Evolutionary conservation across 2,113 vertebrate genomes (phyloP).

Genomic region (Sinocyclocheilus anophthalmus): DNA sequence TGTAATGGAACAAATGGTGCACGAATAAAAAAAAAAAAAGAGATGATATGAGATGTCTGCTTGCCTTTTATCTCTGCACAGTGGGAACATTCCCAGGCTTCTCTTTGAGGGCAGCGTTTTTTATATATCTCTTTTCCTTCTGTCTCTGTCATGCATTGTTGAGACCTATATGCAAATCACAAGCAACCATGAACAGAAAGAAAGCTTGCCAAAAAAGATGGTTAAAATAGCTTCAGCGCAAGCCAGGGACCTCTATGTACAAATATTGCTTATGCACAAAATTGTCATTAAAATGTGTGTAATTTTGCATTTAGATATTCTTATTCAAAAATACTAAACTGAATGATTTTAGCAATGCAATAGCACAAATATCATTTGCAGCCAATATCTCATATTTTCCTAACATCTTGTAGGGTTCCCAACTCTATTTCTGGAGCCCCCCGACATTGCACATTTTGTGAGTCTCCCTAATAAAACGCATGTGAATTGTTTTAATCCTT

Average conservation of each 20-base stretch:
- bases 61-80: slow-evolving; percentile 54
- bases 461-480: not conserved
- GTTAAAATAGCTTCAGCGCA: slow-evolving; percentile 13
- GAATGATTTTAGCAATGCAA: too few relatives aligned
- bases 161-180: not conserved
- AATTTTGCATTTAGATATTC: too few relatives aligned
- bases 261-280: not conserved
- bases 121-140: not conserved
- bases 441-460: not conserved
- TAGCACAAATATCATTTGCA: too few relatives aligned
- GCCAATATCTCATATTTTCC: too few relatives aligned
- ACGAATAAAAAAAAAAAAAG: slow-evolving; percentile 43
- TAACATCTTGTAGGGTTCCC: too few relatives aligned
- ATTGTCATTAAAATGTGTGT: not conserved
- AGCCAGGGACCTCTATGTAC: not conserved
- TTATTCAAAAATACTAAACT: too few relatives aligned
- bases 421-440: too few relatives aligned
- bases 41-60: slow-evolving; percentile 36
- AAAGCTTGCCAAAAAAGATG: not conserved
- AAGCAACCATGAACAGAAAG: too few relatives aligned
- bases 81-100: slow-evolving; percentile 33
- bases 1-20: slow-evolving; percentile 55
- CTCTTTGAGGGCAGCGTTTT: slow-evolving; percentile 22
- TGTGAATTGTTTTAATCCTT: not conserved
- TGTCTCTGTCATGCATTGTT: not conserved